Conservation (phyloP, 2,888 invertebrate species). For the Athalia circularis region DNA sequence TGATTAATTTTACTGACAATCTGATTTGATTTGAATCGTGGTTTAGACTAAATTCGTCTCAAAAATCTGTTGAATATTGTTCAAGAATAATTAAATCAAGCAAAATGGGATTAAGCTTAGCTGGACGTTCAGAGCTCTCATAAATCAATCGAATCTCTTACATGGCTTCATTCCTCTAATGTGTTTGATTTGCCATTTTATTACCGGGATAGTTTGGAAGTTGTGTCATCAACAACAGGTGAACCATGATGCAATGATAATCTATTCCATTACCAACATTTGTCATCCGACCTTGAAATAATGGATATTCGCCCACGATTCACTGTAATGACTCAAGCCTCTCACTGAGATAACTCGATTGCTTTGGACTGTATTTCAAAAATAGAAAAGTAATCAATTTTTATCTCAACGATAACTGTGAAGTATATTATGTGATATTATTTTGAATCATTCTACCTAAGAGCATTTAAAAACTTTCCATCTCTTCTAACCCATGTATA, state of each 20-base stretch:
- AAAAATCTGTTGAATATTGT: not conserved
- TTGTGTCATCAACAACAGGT: not conserved
- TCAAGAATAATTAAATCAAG: conserved; percentile 20
- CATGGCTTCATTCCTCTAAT: conserved; percentile 17
- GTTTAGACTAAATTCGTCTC: not conserved
- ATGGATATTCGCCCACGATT: conserved; percentile 22
- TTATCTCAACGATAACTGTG: not conserved
- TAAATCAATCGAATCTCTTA: conserved; percentile 33
- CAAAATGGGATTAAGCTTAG: conserved; percentile 27
- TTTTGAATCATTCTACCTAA: too few relatives aligned
- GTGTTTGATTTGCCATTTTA: not conserved
- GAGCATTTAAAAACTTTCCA: not conserved
- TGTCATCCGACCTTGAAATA: conserved; percentile 9
- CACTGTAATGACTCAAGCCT: conserved; percentile 9
- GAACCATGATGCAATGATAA: not conserved
- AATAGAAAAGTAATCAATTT: not conserved
- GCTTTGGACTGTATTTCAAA: too few relatives aligned
- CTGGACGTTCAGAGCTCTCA: conserved; percentile 20
- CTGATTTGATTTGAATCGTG: too few relatives aligned
- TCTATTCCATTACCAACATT: conserved; percentile 4
- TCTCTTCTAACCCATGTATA: not conserved
- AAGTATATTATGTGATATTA: too few relatives aligned
- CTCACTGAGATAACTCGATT: too few relatives aligned
- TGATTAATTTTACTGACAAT: too few relatives aligned
- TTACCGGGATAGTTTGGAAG: not conserved